Conservation (phyloP, 1,140 invertebrate species). For the Drosophila subpulchrella region DNA sequence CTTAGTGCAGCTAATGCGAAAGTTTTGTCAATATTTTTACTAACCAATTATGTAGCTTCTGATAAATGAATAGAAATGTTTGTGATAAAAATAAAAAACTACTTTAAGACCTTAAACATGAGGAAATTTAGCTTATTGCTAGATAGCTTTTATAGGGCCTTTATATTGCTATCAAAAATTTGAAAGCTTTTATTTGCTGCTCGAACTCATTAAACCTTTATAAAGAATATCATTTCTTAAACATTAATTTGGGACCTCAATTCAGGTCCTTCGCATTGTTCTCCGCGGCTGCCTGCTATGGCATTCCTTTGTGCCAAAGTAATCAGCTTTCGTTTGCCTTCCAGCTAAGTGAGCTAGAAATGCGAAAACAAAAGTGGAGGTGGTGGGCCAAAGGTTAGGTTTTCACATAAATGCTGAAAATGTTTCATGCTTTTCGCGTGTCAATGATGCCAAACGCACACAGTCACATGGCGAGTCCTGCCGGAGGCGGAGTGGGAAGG, state of each 20-base stretch:
- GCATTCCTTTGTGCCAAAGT: slow-evolving; percentile 25
- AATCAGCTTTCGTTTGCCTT: slow-evolving; percentile 33
- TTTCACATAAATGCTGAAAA: slow-evolving; percentile 26
- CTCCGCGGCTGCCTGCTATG: slow-evolving; percentile 1
- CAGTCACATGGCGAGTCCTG: neutral
- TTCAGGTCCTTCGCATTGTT: slow-evolving; percentile 8
- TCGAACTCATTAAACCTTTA: neutral
- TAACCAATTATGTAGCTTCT: too few species aligned
- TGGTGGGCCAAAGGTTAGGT: neutral
- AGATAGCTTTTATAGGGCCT: neutral
- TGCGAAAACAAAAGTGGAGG: slow-evolving; percentile 12
- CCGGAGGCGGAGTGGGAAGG: neutral
- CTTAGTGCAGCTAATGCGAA: neutral
- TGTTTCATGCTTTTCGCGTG: slow-evolving; percentile 54
- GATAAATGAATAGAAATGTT: neutral
- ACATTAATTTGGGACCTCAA: slow-evolving; percentile 4
- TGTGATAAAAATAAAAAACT: neutral
- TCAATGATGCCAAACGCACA: slow-evolving; percentile 24
- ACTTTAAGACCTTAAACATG: too few species aligned
- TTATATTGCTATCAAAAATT: neutral
- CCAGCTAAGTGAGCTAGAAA: slow-evolving; percentile 31
- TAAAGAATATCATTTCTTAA: neutral
- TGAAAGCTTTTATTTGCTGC: neutral
- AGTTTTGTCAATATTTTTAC: neutral
- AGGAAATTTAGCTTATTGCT: neutral